A percentile compares a stretch with the other conserved stretches of the same genome.
phyloP scores from a whole-genome alignment of 1,140 invertebrate genomes.

The Condylostylus longicornis region DNA sequence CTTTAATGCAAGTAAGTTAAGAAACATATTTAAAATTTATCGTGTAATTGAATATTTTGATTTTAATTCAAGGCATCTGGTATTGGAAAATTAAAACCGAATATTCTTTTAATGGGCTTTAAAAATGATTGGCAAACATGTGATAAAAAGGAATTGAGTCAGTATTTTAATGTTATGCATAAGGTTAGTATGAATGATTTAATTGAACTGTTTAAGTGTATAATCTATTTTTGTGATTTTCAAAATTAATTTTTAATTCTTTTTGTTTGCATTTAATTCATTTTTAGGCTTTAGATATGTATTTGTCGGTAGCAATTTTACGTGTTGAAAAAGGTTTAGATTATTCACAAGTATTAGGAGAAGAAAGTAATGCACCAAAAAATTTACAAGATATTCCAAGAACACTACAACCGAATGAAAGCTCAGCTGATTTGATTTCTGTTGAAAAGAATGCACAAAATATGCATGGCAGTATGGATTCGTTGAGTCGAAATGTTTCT shows the following conservation, averaged over 20 bases:
- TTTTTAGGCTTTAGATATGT: constrained; percentile 63
- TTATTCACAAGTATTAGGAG: constrained; percentile 44
- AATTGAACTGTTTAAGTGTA: constrained; percentile 2
- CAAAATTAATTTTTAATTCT: neutral
- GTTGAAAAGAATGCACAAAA: constrained; percentile 19
- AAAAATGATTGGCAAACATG: constrained; percentile 79
- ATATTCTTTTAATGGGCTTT: constrained; percentile 82
- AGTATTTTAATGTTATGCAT: constrained; percentile 89
- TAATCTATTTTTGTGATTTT: constrained; percentile 1
- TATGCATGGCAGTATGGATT: constrained; percentile 28
- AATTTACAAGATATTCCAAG: constrained; percentile 22
- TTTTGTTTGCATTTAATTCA: neutral
- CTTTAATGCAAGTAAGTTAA: constrained; percentile 46
- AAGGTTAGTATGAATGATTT: constrained; percentile 38
- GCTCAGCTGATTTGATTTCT: constrained; percentile 24
- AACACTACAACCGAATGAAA: constrained; percentile 27
- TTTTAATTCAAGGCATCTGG: constrained; percentile 45
- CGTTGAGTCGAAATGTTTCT: constrained; percentile 27
- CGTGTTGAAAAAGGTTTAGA: constrained; percentile 70
- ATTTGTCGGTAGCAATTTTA: constrained; percentile 77
- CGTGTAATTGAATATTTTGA: neutral
- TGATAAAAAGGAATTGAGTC: constrained; percentile 49
- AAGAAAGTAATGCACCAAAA: constrained; percentile 24
- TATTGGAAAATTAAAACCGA: constrained; percentile 77
- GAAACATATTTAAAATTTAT: neutral